Evolutionary conservation across 2,888 invertebrate genomes (phyloP).

Genomic region (Entomobrya proxima): DNA sequence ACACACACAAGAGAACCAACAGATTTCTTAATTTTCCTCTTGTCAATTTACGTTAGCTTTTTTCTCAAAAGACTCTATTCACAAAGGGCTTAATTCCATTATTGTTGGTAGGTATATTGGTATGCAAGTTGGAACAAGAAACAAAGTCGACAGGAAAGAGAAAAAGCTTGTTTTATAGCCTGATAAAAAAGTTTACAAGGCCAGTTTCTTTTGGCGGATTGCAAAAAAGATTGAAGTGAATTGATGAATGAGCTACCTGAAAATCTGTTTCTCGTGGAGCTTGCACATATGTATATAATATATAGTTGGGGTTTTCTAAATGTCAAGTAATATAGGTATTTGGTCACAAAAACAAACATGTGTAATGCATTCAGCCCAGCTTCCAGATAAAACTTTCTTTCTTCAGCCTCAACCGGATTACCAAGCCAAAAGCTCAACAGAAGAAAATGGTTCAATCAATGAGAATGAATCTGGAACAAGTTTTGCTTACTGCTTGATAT

Average conservation of each 20-base stretch:
- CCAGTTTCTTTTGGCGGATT: background rate
- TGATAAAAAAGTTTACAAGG: background rate
- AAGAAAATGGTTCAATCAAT: slow-evolving; percentile 34
- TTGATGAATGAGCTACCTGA: slow-evolving; percentile 1
- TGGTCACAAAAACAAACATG: background rate
- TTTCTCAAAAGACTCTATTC: background rate
- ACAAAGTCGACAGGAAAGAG: background rate
- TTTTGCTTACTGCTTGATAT: slow-evolving; percentile 15
- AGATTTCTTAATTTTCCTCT: background rate
- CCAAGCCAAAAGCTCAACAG: background rate
- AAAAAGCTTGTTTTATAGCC: background rate
- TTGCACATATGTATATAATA: background rate
- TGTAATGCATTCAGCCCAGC: background rate
- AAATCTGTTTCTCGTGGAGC: background rate
- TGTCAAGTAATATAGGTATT: background rate
- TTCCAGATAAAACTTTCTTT: background rate
- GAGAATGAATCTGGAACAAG: slow-evolving; percentile 38
- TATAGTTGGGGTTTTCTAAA: background rate
- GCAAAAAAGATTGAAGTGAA: background rate
- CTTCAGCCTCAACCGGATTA: slow-evolving; percentile 11
- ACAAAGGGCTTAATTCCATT: background rate
- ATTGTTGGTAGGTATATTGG: no score
- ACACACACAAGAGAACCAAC: background rate
- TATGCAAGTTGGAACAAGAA: no score
- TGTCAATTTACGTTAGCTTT: background rate